Base-by-base conservation (phyloP, 1,140 invertebrate genomes). In the Melitaea cinxia region DNA sequence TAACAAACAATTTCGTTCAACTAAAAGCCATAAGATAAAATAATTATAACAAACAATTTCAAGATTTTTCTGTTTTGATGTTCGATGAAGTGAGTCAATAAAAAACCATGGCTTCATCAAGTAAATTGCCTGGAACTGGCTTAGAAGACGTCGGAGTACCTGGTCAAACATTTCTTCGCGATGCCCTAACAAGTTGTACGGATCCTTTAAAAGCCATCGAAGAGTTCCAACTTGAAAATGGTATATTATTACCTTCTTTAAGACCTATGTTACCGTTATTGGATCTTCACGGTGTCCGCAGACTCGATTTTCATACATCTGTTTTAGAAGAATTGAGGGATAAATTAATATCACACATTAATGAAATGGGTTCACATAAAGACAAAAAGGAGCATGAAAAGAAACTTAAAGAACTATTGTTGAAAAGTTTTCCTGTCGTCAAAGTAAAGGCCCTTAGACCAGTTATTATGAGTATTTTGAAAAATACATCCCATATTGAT, bases 221-320 rank as follows among this genome's bases (percentile, higher is more conserved):
- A 93, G 97, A 98, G 91, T 99, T 99, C 93, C 98, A 99, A 93
- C 95, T 97, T 24, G 96, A 98, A 89, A 99, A 99, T 94, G 97
- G 98, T 37, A 98, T 99, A 71, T 88, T 99, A 33, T 88, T 99
- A 33, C 98, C 98, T 0, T 99, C 98, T 0, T 88, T 99, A 28
- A 91, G 97, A 50, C 97, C 98, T 23, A 99, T 99, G 95, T 87
- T 99, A 37, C 98, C 98, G 6, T 91, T 99, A 15, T 91, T 99
- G 4, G 98, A 99, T 90, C 92, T 99, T 4, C 98, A 99, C 89
- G 97, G 96, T 6, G 96, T 99, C 0, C 94, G 96, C 33, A 91
- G 98, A 58, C 88, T 98, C 6, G 98, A 99, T 89, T 99, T 99
- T 89, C 98, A 99, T 85, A 95, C 95, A 28, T 98, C 98, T 0